Percentiles rank a stretch among this genome's conserved stretches.
phyloP scores from a whole-genome alignment of 2,113 vertebrate genomes.

The Antigone vipio region DNA sequence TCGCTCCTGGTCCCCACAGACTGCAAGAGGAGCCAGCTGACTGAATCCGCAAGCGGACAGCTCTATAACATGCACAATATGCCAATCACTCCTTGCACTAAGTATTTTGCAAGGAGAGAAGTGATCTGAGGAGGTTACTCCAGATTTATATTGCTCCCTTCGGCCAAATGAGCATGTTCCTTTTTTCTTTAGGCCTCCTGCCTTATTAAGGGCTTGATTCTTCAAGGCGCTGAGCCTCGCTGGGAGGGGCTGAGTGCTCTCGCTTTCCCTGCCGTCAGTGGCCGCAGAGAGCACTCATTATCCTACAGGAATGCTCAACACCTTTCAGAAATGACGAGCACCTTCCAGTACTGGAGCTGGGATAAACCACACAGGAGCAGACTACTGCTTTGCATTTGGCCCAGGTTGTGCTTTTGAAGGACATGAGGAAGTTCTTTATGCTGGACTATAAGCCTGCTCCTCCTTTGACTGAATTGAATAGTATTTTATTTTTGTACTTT shows the following conservation, averaged over 20 bases:
- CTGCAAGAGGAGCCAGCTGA: not conserved
- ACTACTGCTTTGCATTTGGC: not conserved
- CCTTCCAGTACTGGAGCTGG: not conserved
- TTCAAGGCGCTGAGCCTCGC: not conserved
- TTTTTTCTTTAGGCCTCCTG: not conserved
- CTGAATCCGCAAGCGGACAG: not conserved
- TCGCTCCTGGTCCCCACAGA: not conserved
- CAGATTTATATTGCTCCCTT: not conserved
- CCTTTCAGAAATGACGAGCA: not conserved
- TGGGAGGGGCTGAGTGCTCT: not conserved
- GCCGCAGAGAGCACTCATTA: not conserved
- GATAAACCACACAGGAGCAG: not conserved
- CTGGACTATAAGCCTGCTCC: not conserved
- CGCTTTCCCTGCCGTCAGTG: rapidly evolving
- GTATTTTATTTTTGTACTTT: conserved; percentile 32
- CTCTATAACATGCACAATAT: not conserved
- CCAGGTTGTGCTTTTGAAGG: not conserved
- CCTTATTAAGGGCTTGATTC: not conserved
- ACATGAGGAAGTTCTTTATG: not conserved
- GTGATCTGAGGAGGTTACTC: not conserved
- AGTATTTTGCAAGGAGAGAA: not conserved
- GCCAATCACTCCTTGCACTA: rapidly evolving
- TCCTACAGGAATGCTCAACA: not conserved
- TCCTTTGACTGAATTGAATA: conserved; percentile 3
- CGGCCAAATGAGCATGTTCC: not conserved